These are phyloP conservation scores for Calyptommatus sinebrachiatus DNA, from an alignment of 2,113 vertebrate species.

Conservation along the genomic window DNA sequence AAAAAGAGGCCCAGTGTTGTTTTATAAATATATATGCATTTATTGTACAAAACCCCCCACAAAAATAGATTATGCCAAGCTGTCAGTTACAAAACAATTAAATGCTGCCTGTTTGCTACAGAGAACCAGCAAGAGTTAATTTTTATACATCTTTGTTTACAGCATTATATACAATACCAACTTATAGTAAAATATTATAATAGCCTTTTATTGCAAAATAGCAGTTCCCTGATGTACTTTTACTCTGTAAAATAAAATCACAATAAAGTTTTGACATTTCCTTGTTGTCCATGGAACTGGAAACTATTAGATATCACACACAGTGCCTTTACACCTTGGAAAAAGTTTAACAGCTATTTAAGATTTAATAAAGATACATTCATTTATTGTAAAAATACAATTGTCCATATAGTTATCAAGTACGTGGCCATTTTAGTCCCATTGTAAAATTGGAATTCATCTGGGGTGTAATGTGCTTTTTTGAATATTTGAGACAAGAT, in stretches of 20 bases:
- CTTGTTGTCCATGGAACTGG: background rate
- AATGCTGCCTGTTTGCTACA: background rate
- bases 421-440: too few species aligned
- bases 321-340: background rate
- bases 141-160: conserved; percentile 32
- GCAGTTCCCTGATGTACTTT: too few species aligned
- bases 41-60: conserved; percentile 55
- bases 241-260: background rate
- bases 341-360: background rate
- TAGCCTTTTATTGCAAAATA: background rate
- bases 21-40: conserved; percentile 44
- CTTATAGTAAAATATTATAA: conserved; percentile 22
- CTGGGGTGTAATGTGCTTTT: background rate
- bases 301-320: background rate
- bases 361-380: too few species aligned
- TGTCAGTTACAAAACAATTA: conserved; percentile 8
- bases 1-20: background rate
- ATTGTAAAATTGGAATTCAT: conserved; percentile 11
- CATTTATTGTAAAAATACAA: background rate
- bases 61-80: conserved; percentile 37
- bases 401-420: background rate
- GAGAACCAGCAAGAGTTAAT: background rate
- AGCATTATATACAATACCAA: conserved; percentile 11
- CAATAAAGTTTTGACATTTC: background rate
- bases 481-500: background rate